Evolutionary conservation across 2,113 vertebrate species (phyloP).

Genomic region (Tringa solitaria): DNA sequence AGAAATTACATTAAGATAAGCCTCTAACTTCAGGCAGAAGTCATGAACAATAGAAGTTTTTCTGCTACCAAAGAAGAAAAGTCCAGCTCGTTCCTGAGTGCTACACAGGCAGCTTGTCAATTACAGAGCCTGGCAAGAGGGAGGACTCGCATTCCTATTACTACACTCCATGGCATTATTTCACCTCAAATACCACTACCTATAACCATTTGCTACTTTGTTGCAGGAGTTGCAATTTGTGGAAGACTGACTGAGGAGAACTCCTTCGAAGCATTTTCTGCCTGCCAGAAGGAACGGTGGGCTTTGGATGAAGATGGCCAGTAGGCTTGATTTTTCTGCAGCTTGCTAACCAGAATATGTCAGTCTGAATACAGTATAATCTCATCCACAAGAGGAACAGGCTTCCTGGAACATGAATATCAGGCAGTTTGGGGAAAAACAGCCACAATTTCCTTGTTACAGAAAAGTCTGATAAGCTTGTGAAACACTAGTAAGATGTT

Average conservation of each 20-base stretch:
- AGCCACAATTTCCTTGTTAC: not conserved
- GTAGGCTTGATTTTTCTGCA: not conserved
- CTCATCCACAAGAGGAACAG: not conserved
- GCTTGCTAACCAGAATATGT: not conserved
- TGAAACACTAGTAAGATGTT: not conserved
- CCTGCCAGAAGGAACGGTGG: not conserved
- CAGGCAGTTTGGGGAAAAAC: not conserved
- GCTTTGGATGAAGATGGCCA: not conserved
- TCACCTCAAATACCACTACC: not conserved
- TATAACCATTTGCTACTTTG: not conserved
- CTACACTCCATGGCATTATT: not conserved
- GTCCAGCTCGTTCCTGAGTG: fast-evolving
- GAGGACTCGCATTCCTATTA: not conserved
- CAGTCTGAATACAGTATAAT: not conserved
- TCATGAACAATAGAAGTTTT: not conserved
- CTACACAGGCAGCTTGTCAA: not conserved
- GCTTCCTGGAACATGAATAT: not conserved
- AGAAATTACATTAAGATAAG: not conserved
- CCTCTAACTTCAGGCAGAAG: not conserved
- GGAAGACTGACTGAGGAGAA: not conserved
- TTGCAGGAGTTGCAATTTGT: not conserved
- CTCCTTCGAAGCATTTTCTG: not conserved
- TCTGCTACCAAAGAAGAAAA: not conserved
- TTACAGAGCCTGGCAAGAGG: not conserved
- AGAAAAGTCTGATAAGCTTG: not conserved